Base-by-base conservation (phyloP, 1,140 invertebrate genomes). In the Conopomorpha cramerella region DNA sequence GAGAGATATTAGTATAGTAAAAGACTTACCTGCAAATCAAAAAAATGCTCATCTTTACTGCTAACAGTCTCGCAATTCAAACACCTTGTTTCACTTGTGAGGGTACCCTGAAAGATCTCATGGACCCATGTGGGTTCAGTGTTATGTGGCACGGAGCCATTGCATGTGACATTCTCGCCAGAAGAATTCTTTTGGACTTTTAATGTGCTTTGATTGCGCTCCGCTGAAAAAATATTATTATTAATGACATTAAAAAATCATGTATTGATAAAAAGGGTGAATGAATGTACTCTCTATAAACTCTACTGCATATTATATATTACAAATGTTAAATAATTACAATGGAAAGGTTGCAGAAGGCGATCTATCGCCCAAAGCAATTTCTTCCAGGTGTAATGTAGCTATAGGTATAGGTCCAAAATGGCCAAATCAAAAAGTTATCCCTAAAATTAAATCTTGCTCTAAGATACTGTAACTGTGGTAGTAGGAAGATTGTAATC, bases 11-110 rank as follows among this genome's bases (percentile, higher is more conserved):
- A n/a, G n/a, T n/a, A 33, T 8, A 33, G 7, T 10, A 33, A 33
- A 33, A 33, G 31, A 10, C 11, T 32, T 32, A 63, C 71, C 78
- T 97, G 96, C 38, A 99, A 81, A 82, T 99, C 98, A 51, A 99
- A 92, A 74, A 99, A 99, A 72, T 99, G 95, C 79, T 99, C 98
- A 78, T 99, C 97, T 81, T 99, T 99, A 77, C 94, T 97, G 77
- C 95, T 97, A 30, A 98, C 94, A 49, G 96, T 98, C 86, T 99
- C 98, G 84, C 98, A 99, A 78, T 98, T 99, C 43, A 99, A 84
- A 83, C 98, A 99, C 55, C 95, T 82, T 0, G 98, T 99, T 83
- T 99, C 98, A 73, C 96, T 99, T 4, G 97, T 99, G 27, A 99
- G 80, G 30, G 97, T 99, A 32, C 98, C 98, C 82, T 99, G 96